Conservation (phyloP, 2,113 vertebrate genomes). For the Sula dactylatra region DNA sequence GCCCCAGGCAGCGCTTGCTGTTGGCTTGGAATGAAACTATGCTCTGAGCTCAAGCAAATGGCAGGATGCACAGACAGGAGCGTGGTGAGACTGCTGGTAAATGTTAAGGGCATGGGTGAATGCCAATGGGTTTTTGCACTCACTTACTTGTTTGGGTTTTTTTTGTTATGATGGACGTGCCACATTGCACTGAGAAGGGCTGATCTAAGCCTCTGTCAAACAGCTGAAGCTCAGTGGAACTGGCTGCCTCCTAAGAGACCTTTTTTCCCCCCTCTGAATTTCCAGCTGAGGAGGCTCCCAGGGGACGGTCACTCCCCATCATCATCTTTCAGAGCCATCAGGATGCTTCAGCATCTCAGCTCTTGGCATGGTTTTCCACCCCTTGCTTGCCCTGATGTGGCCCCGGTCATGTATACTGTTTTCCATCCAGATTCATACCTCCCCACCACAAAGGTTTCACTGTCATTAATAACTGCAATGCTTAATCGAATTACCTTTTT, state of each 20-base stretch:
- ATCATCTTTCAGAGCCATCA: conserved; percentile 6
- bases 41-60: conserved; percentile 11
- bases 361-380: not conserved
- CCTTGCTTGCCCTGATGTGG: not conserved
- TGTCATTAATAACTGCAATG: not conserved
- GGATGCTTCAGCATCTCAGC: not conserved
- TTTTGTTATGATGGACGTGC: not conserved
- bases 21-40: not conserved
- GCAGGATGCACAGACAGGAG: conserved; percentile 3
- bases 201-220: not conserved
- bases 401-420: not conserved
- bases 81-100: not conserved
- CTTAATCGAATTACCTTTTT: not conserved
- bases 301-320: not conserved
- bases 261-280: not conserved
- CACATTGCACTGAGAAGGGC: not conserved
- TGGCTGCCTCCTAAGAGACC: not conserved
- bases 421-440: not conserved
- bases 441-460: not conserved
- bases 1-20: not conserved
- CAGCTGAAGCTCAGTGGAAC: conserved; percentile 1
- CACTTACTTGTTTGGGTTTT: not conserved
- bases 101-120: conserved; percentile 14
- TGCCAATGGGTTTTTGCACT: not conserved
- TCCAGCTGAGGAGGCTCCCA: not conserved